Evolutionary conservation across 1,140 invertebrate genomes (phyloP).

Genomic region (Drosophila arizonae): DNA sequence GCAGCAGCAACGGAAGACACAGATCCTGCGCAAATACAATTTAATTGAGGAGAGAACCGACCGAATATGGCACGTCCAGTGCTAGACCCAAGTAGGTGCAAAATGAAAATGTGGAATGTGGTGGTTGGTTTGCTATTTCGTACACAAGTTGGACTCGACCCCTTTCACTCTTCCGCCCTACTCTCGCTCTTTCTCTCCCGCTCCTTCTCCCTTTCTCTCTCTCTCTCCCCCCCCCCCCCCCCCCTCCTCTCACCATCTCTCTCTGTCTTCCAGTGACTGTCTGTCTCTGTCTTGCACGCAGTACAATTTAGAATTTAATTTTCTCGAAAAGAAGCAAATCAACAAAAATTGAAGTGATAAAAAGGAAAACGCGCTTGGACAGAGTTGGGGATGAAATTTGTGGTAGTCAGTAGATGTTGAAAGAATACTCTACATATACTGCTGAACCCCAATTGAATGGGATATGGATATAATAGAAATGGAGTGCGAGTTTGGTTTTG

Average conservation of each 20-base stretch:
- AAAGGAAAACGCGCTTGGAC: slow-evolving; percentile 21
- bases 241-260: not conserved
- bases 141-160: slow-evolving; percentile 40
- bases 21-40: slow-evolving; percentile 71
- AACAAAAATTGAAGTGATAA: slow-evolving; percentile 52
- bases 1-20: slow-evolving; percentile 5
- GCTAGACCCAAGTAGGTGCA: slow-evolving; percentile 38
- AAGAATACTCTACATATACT: not conserved
- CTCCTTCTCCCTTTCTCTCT: not conserved
- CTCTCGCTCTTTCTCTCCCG: not conserved
- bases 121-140: slow-evolving; percentile 14
- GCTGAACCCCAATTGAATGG: not conserved
- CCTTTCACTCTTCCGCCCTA: not conserved
- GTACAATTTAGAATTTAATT: slow-evolving; percentile 76
- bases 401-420: too few species aligned
- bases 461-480: too few species aligned
- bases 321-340: slow-evolving; percentile 63
- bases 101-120: slow-evolving; percentile 12
- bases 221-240: not conserved
- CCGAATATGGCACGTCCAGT: slow-evolving; percentile 18
- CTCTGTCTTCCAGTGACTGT: not conserved
- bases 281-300: slow-evolving; percentile 28
- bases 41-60: slow-evolving; percentile 67
- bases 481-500: too few species aligned
- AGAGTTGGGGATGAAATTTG: not conserved